Base-by-base conservation (phyloP, 2,113 vertebrate species). In the Triplophysa tibetana region DNA sequence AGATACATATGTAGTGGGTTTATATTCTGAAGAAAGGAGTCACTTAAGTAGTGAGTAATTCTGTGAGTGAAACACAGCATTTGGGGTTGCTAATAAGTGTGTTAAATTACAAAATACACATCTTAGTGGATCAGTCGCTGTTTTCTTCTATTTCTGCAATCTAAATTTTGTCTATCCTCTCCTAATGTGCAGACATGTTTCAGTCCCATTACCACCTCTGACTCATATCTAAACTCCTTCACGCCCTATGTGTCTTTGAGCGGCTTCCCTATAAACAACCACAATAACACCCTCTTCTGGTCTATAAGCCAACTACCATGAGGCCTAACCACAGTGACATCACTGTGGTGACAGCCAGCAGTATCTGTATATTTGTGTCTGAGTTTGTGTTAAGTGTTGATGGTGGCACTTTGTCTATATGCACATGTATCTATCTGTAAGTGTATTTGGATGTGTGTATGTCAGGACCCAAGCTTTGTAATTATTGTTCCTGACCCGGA, bases 401-500 rank as follows among this genome's bases (percentile, higher is more conserved):
- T 65, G 19, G 6, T 9, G 50, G 50, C 50, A 16, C 14, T 5
- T 16, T 16, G 50, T 3, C 14, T 52, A 45, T 52, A 45, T 10
- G 11, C 43, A 45, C 10, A 11, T 65, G 78, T 26, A 26, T 80
- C 65, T 74, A 41, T 65, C 62, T 24, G 17, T 8, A 50, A 43
- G 38, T 24, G 41, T 85, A 70, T 61, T 58, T 21, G 70, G 24
- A 63, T 64, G 61, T 48, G 80, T 17, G 41, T 16, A 45, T 23
- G 75, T 69, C 80, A 81, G 85, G 80, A 86, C 38, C 33, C n/a
- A 3, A 79, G 56, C 85, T 85, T 84, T 90, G 88, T 90, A 89
- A 88, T 92, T 91, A 91, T 29, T 50, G 68, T 62, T 23, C 82
- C 86, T 70, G 78, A 85, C 74, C 82, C 79, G 86, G 81, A 54